Base-by-base conservation (phyloP, 2,888 invertebrate species). In the Chloroclystis v-ata region DNA sequence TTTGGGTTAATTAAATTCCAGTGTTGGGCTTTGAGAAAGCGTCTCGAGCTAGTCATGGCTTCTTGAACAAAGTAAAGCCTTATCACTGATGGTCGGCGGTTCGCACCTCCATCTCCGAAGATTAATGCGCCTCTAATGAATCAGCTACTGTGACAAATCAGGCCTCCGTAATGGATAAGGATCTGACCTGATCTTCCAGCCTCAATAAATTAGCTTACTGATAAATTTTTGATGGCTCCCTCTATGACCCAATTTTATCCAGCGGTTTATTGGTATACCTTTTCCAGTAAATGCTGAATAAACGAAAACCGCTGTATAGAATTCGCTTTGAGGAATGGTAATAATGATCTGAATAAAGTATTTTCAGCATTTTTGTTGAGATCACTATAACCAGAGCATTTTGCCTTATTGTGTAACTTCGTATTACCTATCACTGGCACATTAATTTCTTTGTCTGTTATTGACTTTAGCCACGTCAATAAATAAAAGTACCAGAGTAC, bases 141-240 rank as follows among this genome's bases (percentile, higher is more conserved):
- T 83, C 81, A 81, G 79, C 79, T 74, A 70, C 74, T 74, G 73
- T 82, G 82, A 82, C 81, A 82, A 82, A 82, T 83, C 81, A 80
- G 76, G 66, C 69, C 65, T 61, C 70, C 57, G 75, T 78, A 81
- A 82, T 80, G 78, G 81, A 78, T 78, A 78, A 75, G 69, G 73
- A n/a, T n/a, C n/a, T n/a, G n/a, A n/a, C 72, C 71, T 73, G 75
- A 76, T 78, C 73, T 72, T 70, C 67, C 63, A 69, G 69, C 70
- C 68, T 69, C 74, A 73, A 74, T 79, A 69, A 76, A 77, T 80
- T 75, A 72, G 67, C 65, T 59, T 65, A 57, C 61, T 64, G 67
- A 70, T 65, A 65, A 60, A 65, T 68, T 68, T 72, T 70, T 69
- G 62, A 70, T 66, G 62, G 60, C 53, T 61, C 61, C 63, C 48